Evolutionary conservation across 1,140 invertebrate species (phyloP).

Genomic region (Neuroterus valhalla): DNA sequence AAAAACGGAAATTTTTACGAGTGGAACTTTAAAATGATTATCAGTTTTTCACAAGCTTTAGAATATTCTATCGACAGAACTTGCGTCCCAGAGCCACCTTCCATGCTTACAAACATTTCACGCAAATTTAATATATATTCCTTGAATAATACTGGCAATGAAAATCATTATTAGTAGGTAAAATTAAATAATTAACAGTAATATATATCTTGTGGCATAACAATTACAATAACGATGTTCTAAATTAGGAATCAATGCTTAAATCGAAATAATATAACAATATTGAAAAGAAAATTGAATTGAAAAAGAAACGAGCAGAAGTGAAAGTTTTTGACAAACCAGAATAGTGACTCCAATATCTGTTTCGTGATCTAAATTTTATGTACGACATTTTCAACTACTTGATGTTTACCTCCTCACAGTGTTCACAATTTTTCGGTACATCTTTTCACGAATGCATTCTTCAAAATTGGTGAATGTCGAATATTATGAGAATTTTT

Average conservation of each 20-base stretch:
- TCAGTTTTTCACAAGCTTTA: constrained; percentile 35
- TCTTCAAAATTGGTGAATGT: no score
- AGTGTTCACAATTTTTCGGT: no score
- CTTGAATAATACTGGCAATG: not conserved
- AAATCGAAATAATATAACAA: not conserved
- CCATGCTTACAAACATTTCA: not conserved
- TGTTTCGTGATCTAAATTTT: no score
- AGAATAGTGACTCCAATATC: no score
- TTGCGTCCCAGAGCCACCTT: not conserved
- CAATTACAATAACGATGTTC: constrained; percentile 6
- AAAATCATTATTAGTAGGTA: not conserved
- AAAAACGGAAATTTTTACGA: constrained; percentile 34
- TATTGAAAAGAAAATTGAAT: no score
- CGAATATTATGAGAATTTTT: not conserved
- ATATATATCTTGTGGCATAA: constrained; percentile 16
- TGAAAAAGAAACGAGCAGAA: no score
- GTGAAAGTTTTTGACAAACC: no score
- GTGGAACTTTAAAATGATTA: constrained; percentile 46
- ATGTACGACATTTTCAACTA: no score
- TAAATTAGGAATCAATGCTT: not conserved
- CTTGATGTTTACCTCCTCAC: no score
- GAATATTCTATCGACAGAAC: not conserved
- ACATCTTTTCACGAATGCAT: no score
- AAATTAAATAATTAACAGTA: constrained; percentile 14
- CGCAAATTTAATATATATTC: not conserved